phyloP scores from a whole-genome alignment of 2,888 invertebrate genomes.

The Tetrapedia diversipes region DNA sequence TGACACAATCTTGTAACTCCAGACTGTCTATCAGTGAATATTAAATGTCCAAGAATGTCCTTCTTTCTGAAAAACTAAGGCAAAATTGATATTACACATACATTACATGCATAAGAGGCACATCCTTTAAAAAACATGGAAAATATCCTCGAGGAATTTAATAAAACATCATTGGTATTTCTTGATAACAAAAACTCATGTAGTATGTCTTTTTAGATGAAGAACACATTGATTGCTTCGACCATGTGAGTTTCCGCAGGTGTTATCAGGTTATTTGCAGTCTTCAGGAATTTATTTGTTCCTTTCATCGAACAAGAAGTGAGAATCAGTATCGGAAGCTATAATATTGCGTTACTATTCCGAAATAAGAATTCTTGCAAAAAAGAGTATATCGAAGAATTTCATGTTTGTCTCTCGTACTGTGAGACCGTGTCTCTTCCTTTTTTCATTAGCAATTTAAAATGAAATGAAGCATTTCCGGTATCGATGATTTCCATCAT shows the following conservation, averaged over 20 bases:
- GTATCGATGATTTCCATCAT: background rate
- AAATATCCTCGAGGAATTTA: conserved; percentile 60
- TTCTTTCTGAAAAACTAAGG: conserved; percentile 18
- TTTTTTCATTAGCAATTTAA: background rate
- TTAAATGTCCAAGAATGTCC: conserved; percentile 53
- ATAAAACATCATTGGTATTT: conserved; percentile 56
- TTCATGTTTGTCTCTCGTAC: conserved; percentile 17
- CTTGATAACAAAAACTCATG: conserved; percentile 48
- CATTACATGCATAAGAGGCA: conserved; percentile 28
- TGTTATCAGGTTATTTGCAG: conserved; percentile 19
- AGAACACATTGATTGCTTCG: conserved; percentile 42
- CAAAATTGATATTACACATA: conserved; percentile 36
- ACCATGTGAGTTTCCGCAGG: conserved; percentile 18
- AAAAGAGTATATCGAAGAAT: conserved; percentile 19
- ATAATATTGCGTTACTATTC: conserved; percentile 28
- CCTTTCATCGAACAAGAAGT: conserved; percentile 18
- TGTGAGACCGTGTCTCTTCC: conserved; percentile 2
- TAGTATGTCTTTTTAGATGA: conserved; percentile 53
- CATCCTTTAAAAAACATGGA: conserved; percentile 26
- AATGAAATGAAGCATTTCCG: background rate
- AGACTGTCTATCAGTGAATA: conserved; percentile 60
- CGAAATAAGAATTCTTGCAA: conserved; percentile 28
- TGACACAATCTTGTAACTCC: conserved; percentile 25
- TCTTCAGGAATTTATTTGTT: conserved; percentile 38
- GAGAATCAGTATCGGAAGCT: conserved; percentile 31